Percentiles rank a stretch among this genome's conserved stretches.
These are phyloP conservation scores for Otolemur crassicaudatus DNA, from an alignment of 2,797 vertebrate genomes.

Conservation along the genomic window DNA sequence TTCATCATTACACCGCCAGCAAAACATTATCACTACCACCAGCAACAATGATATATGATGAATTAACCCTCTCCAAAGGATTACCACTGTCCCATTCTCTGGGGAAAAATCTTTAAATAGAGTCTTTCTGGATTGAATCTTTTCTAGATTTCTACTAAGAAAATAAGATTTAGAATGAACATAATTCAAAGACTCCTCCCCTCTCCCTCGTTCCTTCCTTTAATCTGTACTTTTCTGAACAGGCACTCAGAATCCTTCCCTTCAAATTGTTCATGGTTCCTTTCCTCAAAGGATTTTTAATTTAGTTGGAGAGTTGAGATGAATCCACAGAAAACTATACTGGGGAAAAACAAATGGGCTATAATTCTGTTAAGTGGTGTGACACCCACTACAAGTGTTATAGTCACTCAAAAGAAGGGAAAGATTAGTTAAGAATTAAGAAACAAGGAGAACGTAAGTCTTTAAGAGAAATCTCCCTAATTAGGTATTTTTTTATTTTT, in stretches of 20 bases:
- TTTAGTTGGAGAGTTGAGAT: not conserved
- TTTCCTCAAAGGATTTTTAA: not conserved
- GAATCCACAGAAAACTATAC: not conserved
- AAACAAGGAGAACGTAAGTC: not conserved
- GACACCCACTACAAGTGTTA: not conserved
- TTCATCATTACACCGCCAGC: too few relatives aligned
- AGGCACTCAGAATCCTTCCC: not conserved
- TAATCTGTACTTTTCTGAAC: not conserved
- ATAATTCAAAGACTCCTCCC: not conserved
- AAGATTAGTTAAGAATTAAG: not conserved
- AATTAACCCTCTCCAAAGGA: not conserved
- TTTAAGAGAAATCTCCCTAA: not conserved
- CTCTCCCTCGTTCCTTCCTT: not conserved
- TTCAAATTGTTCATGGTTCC: not conserved
- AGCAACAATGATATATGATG: too few relatives aligned
- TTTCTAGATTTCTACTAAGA: not conserved
- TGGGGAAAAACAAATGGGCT: not conserved
- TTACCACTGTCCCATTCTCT: not conserved
- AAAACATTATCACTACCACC: not conserved
- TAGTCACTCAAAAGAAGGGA: not conserved
- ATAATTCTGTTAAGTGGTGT: not conserved
- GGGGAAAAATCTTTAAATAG: slow-evolving; percentile 6
- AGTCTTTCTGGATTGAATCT: not conserved
- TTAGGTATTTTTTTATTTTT: not conserved
- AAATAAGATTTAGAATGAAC: slow-evolving; percentile 13